phyloP scores from a whole-genome alignment of 2,797 vertebrate species.

The Hippopotamyrus pictus region DNA sequence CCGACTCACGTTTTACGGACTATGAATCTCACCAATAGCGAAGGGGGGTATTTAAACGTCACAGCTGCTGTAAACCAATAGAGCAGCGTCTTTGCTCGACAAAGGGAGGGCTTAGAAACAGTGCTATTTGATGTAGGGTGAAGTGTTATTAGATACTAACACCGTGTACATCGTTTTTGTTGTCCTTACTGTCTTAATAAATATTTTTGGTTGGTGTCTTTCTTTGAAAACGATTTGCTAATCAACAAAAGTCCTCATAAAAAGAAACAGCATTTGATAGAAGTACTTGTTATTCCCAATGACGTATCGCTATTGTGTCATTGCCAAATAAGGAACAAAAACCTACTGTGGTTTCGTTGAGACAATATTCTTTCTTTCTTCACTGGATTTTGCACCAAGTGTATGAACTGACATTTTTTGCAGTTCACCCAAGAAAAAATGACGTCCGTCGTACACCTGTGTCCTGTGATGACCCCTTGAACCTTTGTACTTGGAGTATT shows the following conservation, averaged over 20 bases:
- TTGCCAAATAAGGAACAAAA: background rate
- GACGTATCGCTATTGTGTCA: background rate
- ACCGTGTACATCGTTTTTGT: background rate
- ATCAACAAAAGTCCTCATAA: background rate
- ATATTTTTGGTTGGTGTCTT: background rate
- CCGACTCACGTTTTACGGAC: conserved; percentile 30
- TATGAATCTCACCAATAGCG: conserved; percentile 43
- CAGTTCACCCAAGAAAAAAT: background rate
- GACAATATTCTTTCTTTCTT: background rate
- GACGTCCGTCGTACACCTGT: background rate
- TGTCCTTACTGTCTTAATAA: background rate
- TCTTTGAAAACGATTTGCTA: background rate
- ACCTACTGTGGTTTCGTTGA: background rate
- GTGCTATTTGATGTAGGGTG: background rate
- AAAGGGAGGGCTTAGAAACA: conserved; percentile 17
- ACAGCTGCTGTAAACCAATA: conserved; percentile 42
- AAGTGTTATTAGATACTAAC: background rate
- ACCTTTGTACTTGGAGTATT: background rate
- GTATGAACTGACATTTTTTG: background rate
- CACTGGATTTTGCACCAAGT: background rate
- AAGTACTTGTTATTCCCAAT: background rate
- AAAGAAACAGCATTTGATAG: background rate
- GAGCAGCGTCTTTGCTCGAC: rapidly evolving
- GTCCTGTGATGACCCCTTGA: background rate
- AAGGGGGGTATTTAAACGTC: background rate